Conservation (phyloP, 2,113 vertebrate genomes). For the Peromyscus californicus region DNA sequence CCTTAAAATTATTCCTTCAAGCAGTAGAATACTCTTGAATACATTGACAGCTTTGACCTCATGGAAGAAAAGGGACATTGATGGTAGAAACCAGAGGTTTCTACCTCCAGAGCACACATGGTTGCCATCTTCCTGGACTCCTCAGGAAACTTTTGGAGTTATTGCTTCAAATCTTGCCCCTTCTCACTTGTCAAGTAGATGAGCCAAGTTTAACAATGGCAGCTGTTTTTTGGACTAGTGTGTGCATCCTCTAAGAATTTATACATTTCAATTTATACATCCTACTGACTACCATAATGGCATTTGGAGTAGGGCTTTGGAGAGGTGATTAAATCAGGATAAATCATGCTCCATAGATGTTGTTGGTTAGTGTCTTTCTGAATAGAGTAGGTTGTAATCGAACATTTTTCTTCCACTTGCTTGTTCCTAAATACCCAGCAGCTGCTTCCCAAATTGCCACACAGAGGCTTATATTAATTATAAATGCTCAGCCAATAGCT, state of each 20-base stretch:
- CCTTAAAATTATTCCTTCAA: conserved; percentile 44
- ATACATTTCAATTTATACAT: neutral
- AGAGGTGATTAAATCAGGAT: neutral
- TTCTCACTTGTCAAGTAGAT: neutral
- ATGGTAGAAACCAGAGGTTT: neutral
- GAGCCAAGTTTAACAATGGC: neutral
- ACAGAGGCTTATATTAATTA: too few species aligned
- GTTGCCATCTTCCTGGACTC: neutral
- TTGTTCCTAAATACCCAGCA: too few species aligned
- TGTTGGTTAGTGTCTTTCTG: neutral
- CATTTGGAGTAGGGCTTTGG: neutral
- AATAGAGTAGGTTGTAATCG: neutral
- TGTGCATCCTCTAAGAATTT: neutral
- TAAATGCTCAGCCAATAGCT: too few species aligned
- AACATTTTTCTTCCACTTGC: too few species aligned
- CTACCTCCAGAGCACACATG: neutral
- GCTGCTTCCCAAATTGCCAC: too few species aligned
- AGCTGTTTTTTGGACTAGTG: neutral
- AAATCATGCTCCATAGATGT: neutral
- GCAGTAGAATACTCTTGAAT: neutral
- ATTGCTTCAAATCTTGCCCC: neutral
- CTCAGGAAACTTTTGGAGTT: neutral
- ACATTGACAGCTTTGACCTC: neutral
- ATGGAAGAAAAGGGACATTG: neutral
- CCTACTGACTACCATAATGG: neutral